These are phyloP conservation scores for Steromphala cineraria DNA, from an alignment of 2,888 invertebrate species.

Conservation along the genomic window DNA sequence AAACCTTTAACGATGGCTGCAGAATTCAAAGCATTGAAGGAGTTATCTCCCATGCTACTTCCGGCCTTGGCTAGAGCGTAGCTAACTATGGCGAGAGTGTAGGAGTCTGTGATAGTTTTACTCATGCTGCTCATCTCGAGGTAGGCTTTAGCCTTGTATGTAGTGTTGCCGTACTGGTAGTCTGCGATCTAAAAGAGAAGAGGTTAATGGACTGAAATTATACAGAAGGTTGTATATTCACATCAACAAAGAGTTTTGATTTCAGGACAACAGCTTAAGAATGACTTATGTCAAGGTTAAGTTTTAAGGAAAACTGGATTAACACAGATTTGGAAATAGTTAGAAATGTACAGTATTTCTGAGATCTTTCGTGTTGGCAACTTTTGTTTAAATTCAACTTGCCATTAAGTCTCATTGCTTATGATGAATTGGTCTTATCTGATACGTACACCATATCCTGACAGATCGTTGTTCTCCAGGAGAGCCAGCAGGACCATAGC, in stretches of 20 bases:
- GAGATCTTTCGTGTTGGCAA: too few relatives aligned
- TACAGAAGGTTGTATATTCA: too few relatives aligned
- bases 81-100: slow-evolving; percentile 65
- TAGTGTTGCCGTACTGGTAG: slow-evolving; percentile 20
- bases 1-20: not conserved
- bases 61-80: slow-evolving; percentile 63
- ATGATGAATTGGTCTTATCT: too few relatives aligned
- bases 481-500: slow-evolving; percentile 48
- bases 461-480: slow-evolving; percentile 38
- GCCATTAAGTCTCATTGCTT: too few relatives aligned
- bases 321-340: too few relatives aligned
- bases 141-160: slow-evolving; percentile 56
- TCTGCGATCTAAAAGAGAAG: not conserved
- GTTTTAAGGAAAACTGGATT: too few relatives aligned
- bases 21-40: slow-evolving; percentile 14
- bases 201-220: too few relatives aligned
- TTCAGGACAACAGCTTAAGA: too few relatives aligned
- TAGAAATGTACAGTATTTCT: too few relatives aligned
- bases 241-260: too few relatives aligned
- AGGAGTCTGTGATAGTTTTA: slow-evolving; percentile 51
- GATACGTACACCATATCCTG: not conserved
- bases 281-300: too few relatives aligned
- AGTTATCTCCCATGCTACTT: slow-evolving; percentile 36
- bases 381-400: too few relatives aligned
- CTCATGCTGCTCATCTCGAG: slow-evolving; percentile 62